Evolutionary conservation across 2,888 invertebrate species (phyloP), one percentile per base, ranked within the genome.

Genomic region (Scotopteryx bipunctaria): DNA sequence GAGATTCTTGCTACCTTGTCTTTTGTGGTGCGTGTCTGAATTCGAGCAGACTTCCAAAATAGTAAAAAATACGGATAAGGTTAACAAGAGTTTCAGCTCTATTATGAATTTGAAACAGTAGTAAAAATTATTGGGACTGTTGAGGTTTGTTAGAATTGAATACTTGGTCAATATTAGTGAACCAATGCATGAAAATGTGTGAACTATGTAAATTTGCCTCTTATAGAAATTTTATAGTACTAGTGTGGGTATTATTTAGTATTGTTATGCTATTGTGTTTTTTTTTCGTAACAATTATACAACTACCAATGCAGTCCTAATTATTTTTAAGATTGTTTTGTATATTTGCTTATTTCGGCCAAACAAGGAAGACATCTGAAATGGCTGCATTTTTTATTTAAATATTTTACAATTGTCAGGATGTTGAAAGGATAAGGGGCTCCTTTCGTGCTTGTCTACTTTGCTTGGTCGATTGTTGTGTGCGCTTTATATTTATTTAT

Each of bases 281-380:
- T n/a, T n/a, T n/a, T n/a, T n/a, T n/a, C n/a, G n/a, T n/a, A n/a
- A n/a, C n/a, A n/a, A n/a, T n/a, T n/a, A n/a, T n/a, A n/a, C n/a
- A n/a, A n/a, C 11, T 9, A 35, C 17, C 15, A 19, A 14, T 13
- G 2, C 31, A 14, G 31, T 42, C 31, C 41, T 42, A 8, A 11
- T 23, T 44, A 25, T 17, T 50, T 43, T 33, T n/a, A n/a, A n/a
- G n/a, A n/a, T n/a, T n/a, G n/a, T 32, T 31, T 25, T 11, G 25
- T 27, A 19, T 43, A 25, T 33, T 44, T 32, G 14, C 15, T 5
- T 3, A 15, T 25, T 27, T 19, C 27, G 33, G 16, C 31, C 31
- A 38, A 46, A 15, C 23, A 35, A 43, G 35, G 13, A 31, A 4
- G 6, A 9, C 27, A 33, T 5, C 4, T 17, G n/a, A 1, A 17